A percentile compares a stretch with the other conserved stretches of the same genome.
Conservation (phyloP, 2,797 vertebrate species). For the Chloroceryle inda region DNA sequence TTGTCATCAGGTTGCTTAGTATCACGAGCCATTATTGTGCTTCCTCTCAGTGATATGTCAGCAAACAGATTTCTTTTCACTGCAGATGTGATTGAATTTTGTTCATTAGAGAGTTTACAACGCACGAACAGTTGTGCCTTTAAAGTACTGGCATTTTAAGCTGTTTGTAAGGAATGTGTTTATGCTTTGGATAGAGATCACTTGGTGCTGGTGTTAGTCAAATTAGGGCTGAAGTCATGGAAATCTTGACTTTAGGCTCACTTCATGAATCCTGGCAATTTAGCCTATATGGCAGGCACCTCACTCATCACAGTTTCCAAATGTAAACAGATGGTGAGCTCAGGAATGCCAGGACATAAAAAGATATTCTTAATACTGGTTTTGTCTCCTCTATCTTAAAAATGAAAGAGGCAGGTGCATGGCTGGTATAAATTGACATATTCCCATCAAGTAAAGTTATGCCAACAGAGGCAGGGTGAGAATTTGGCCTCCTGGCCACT, state of each 20-base stretch:
- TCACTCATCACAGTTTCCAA: background rate
- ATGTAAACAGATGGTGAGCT: background rate
- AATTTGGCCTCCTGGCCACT: background rate
- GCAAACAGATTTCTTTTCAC: background rate
- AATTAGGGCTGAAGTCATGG: constrained; percentile 6
- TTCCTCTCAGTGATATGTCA: constrained; percentile 15
- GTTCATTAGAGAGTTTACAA: background rate
- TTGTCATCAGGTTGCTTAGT: constrained; percentile 8
- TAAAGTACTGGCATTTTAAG: constrained; percentile 3
- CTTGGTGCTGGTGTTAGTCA: background rate
- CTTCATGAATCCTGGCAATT: background rate
- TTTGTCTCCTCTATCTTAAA: background rate
- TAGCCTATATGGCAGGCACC: background rate
- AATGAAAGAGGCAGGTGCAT: background rate
- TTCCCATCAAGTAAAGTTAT: background rate
- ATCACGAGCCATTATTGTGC: background rate
- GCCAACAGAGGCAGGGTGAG: background rate
- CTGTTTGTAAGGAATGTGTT: background rate
- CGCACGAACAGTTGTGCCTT: background rate
- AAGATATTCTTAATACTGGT: background rate
- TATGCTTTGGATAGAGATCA: constrained; percentile 28
- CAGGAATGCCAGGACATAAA: background rate
- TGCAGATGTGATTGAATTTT: constrained; percentile 7
- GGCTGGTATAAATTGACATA: background rate
- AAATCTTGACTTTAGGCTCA: background rate